These are phyloP conservation scores for Microtus pennsylvanicus DNA, from an alignment of 2,113 vertebrate species.

Conservation along the genomic window DNA sequence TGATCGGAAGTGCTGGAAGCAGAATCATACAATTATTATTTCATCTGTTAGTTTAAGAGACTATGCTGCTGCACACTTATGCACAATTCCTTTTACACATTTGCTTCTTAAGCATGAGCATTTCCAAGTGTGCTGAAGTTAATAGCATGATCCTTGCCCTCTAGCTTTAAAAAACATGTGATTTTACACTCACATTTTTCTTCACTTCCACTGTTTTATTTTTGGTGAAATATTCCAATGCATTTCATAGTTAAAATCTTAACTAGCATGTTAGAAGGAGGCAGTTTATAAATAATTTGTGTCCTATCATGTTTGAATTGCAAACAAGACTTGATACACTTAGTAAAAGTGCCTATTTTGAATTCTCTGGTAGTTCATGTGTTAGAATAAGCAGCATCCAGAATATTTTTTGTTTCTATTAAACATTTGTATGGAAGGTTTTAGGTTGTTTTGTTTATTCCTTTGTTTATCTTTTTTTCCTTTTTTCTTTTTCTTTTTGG, in stretches of 20 bases:
- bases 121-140: not conserved
- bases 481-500: too few relatives aligned
- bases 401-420: slow-evolving; percentile 11
- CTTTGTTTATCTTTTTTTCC: not conserved
- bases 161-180: not conserved
- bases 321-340: slow-evolving; percentile 28
- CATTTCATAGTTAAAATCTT: not conserved
- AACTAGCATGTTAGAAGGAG: not conserved
- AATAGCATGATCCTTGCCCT: not conserved
- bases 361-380: slow-evolving; percentile 6
- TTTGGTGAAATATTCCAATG: slow-evolving; percentile 2
- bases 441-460: not conserved
- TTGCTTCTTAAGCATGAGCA: not conserved
- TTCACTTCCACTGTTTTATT: not conserved
- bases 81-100: not conserved
- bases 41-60: not conserved
- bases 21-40: slow-evolving; percentile 33
- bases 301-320: not conserved
- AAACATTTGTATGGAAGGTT: not conserved
- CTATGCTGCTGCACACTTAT: not conserved
- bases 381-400: not conserved
- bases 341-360: not conserved
- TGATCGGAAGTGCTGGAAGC: slow-evolving; percentile 5
- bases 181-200: slow-evolving; percentile 6
- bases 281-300: not conserved